Evolutionary conservation across 2,113 vertebrate species (phyloP).

Genomic region (Vidua chalybeata): DNA sequence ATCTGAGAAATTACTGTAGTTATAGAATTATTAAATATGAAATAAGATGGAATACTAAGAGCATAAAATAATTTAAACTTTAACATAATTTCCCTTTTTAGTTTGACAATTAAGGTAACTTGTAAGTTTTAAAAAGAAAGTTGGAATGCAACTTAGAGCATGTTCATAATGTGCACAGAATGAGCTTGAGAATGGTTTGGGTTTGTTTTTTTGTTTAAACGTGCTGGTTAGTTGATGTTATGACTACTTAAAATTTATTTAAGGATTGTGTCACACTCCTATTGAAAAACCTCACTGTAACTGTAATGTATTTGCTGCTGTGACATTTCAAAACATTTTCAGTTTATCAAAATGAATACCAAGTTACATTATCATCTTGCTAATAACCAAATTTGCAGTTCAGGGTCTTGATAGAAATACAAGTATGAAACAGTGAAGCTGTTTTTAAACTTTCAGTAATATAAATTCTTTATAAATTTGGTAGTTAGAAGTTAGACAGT

Average conservation of each 20-base stretch:
- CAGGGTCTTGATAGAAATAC: slow-evolving; percentile 88
- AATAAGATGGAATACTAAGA: slow-evolving; percentile 81
- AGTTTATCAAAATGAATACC: slow-evolving; percentile 81
- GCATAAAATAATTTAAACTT: slow-evolving; percentile 79
- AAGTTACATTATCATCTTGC: slow-evolving; percentile 84
- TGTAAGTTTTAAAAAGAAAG: slow-evolving; percentile 83
- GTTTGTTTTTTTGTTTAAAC: slow-evolving; percentile 76
- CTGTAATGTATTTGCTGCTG: slow-evolving; percentile 88
- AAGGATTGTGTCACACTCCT: slow-evolving; percentile 89
- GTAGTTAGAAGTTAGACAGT: slow-evolving; percentile 76
- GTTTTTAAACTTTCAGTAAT: slow-evolving; percentile 83
- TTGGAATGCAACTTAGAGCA: slow-evolving; percentile 92
- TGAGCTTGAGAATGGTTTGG: slow-evolving; percentile 85
- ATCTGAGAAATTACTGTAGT: slow-evolving; percentile 76
- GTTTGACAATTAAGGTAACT: slow-evolving; percentile 82
- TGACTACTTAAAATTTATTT: slow-evolving; percentile 84
- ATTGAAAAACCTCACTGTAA: slow-evolving; percentile 84
- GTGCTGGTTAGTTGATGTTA: slow-evolving; percentile 85
- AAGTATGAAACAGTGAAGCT: slow-evolving; percentile 82
- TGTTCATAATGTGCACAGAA: slow-evolving; percentile 93
- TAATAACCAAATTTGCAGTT: slow-evolving; percentile 96
- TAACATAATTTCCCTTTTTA: slow-evolving; percentile 79
- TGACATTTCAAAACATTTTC: slow-evolving; percentile 81
- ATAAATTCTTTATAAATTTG: slow-evolving; percentile 79
- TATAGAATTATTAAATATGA: slow-evolving; percentile 76